These are phyloP conservation scores for Perodicticus potto DNA, from an alignment of 2,797 vertebrate species.

Conservation along the genomic window DNA sequence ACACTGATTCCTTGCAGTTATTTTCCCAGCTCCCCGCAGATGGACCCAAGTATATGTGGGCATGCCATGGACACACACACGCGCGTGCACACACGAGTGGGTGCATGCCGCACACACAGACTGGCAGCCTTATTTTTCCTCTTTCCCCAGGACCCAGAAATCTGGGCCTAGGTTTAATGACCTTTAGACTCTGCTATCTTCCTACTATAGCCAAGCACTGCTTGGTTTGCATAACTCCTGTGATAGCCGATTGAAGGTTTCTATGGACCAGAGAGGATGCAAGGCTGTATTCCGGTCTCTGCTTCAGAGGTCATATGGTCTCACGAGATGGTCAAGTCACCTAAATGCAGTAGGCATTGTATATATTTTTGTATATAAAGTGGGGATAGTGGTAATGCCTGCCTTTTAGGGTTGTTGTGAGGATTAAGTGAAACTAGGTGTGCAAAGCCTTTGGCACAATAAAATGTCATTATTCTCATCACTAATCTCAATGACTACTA, in stretches of 20 bases:
- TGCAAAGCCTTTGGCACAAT: background rate
- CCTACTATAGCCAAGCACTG: background rate
- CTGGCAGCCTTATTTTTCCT: background rate
- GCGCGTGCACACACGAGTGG: background rate
- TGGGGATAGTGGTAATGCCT: background rate
- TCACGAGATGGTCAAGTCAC: background rate
- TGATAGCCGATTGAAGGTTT: background rate
- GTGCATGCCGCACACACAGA: background rate
- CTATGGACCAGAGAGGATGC: background rate
- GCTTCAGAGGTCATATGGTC: background rate
- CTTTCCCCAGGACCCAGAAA: background rate
- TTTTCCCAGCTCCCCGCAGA: background rate
- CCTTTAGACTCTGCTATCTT: background rate
- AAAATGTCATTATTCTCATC: background rate
- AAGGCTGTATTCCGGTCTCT: constrained; percentile 3
- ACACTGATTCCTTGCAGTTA: background rate
- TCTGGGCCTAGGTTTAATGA: background rate
- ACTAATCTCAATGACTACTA: background rate
- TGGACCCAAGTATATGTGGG: background rate
- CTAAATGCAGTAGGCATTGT: background rate
- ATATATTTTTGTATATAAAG: background rate
- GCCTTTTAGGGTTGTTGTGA: background rate
- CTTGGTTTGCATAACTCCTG: background rate
- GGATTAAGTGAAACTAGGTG: constrained; percentile 1
- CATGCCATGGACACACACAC: too few relatives aligned